Conservation (phyloP, 1,140 invertebrate genomes). For the Pinna nobilis region DNA sequence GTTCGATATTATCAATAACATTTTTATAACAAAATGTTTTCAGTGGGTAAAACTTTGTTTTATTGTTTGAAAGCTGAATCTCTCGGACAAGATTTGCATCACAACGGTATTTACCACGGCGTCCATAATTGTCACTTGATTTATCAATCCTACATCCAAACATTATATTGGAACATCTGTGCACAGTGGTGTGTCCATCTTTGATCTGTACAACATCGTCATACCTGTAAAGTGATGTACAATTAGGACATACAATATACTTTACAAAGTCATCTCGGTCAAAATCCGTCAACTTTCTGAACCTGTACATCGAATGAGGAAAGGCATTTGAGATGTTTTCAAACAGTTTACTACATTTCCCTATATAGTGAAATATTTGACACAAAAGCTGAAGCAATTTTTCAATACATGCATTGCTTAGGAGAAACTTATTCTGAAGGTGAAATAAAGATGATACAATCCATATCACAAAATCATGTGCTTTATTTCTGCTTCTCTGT, state of each 20-base stretch:
- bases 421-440: neutral
- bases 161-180: slow-evolving; percentile 14
- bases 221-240: slow-evolving; percentile 16
- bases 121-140: slow-evolving; percentile 1
- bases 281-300: slow-evolving; percentile 5
- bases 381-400: slow-evolving; percentile 1
- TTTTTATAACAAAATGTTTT: slow-evolving; percentile 17
- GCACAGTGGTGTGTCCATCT: slow-evolving; percentile 1
- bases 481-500: neutral
- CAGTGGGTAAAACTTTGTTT: slow-evolving; percentile 14
- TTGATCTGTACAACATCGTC: neutral
- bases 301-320: slow-evolving; percentile 7
- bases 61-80: slow-evolving; percentile 1
- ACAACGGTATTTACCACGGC: slow-evolving; percentile 4
- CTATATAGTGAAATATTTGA: slow-evolving; percentile 1
- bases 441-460: neutral
- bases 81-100: slow-evolving; percentile 11
- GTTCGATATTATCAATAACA: slow-evolving; percentile 17
- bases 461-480: slow-evolving; percentile 11
- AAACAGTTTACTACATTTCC: neutral
- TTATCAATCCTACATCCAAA: slow-evolving; percentile 16
- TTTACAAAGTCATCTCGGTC: slow-evolving; percentile 11
- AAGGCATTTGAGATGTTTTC: neutral
- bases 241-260: slow-evolving; percentile 17
- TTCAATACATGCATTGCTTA: slow-evolving; percentile 11